These are phyloP conservation scores for Leptinotarsa juncta DNA, from an alignment of 2,888 invertebrate species.

Conservation along the genomic window DNA sequence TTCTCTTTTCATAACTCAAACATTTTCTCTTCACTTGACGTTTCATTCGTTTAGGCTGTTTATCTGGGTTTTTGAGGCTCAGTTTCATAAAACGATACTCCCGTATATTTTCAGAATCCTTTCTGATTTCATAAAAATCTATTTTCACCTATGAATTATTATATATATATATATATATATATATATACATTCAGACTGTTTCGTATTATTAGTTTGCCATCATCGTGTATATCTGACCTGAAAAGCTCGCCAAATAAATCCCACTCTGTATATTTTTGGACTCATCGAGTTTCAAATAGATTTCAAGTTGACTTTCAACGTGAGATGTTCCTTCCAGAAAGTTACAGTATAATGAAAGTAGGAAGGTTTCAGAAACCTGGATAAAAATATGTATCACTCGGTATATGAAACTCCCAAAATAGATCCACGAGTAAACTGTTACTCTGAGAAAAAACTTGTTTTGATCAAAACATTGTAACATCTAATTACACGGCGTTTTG, in stretches of 20 bases:
- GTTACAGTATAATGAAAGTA: background rate
- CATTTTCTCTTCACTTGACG: no score
- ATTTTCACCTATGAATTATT: no score
- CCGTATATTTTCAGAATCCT: no score
- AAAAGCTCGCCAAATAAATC: background rate
- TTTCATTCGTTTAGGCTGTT: no score
- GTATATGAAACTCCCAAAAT: conserved; percentile 2
- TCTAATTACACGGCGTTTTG: no score
- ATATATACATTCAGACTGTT: background rate
- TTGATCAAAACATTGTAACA: background rate
- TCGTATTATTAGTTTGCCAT: background rate
- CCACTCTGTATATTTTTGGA: conserved; percentile 11
- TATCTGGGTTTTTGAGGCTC: no score
- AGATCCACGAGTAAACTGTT: background rate
- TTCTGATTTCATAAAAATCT: no score
- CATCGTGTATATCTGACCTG: background rate
- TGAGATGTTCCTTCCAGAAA: background rate
- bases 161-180: no score
- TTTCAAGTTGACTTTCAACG: conserved; percentile 1
- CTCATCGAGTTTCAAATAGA: background rate
- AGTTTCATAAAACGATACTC: no score
- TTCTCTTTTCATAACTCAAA: no score
- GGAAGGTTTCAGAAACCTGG: background rate
- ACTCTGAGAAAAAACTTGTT: background rate
- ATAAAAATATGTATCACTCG: conserved; percentile 7